Conservation (phyloP, 2,888 invertebrate species). For the Chrysolina oricalcia region DNA sequence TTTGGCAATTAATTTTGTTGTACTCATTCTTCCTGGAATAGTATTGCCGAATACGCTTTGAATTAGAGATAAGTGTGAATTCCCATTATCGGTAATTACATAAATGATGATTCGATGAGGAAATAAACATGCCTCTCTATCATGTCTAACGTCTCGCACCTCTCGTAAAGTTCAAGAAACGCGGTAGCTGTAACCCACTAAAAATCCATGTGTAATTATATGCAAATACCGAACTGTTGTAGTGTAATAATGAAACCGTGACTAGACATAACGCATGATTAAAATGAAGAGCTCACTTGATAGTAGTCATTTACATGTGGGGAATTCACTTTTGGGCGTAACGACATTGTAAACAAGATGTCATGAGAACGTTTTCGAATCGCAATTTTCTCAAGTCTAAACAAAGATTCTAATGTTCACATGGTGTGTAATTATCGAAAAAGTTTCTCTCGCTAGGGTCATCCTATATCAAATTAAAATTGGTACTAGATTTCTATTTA, state of each 20-base stretch:
- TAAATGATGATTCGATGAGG: neutral
- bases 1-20: too few species aligned
- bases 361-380: conserved; percentile 27
- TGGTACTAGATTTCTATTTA: neutral
- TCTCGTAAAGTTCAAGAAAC: conserved; percentile 1
- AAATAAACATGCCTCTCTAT: neutral
- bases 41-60: too few species aligned
- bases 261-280: conserved; percentile 27
- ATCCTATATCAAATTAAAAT: neutral
- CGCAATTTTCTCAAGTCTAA: conserved; percentile 18
- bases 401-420: conserved; percentile 1
- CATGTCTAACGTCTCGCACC: neutral
- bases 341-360: conserved; percentile 17
- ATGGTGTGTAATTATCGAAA: conserved; percentile 2
- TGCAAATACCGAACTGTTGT: conserved; percentile 27
- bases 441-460: neutral
- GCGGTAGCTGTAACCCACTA: conserved; percentile 18
- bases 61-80: too few species aligned
- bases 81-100: neutral
- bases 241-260: conserved; percentile 28
- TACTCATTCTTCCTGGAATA: too few species aligned
- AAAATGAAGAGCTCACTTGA: conserved; percentile 11
- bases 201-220: conserved; percentile 12
- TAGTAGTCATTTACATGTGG: conserved; percentile 30
- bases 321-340: conserved; percentile 23